A percentile compares a stretch with the other conserved stretches of the same genome.
Conservation (phyloP, 1,140 invertebrate genomes). For the Onthophagus taurus region DNA sequence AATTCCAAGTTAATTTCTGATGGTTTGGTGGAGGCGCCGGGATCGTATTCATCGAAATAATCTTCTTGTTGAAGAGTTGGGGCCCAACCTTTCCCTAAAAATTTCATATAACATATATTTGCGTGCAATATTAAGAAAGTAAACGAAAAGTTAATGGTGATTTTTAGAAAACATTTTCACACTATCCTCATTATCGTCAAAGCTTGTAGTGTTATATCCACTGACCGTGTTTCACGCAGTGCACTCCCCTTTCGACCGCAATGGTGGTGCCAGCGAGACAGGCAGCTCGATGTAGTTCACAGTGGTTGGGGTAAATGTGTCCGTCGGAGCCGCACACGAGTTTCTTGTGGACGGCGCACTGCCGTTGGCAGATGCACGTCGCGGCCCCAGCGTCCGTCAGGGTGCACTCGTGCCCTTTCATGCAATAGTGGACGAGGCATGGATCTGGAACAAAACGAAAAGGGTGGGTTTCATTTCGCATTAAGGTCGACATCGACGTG, state of each 20-base stretch:
- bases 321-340: constrained; percentile 69
- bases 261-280: constrained; percentile 52
- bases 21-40: too few relatives aligned
- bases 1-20: too few relatives aligned
- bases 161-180: too few relatives aligned
- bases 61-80: too few relatives aligned
- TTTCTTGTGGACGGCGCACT: constrained; percentile 46
- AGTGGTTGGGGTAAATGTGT: constrained; percentile 63
- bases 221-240: constrained; percentile 42
- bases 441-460: constrained; percentile 43
- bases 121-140: too few relatives aligned
- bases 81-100: constrained; percentile 24
- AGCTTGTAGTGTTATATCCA: too few relatives aligned
- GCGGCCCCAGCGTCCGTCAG: constrained; percentile 40
- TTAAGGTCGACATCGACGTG: neutral
- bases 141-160: too few relatives aligned
- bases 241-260: constrained; percentile 44
- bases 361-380: constrained; percentile 53
- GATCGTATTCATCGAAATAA: too few relatives aligned
- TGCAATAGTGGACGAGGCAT: constrained; percentile 56
- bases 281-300: constrained; percentile 61
- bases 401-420: constrained; percentile 58
- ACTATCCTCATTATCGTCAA: too few relatives aligned
- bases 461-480: neutral
- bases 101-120: too few relatives aligned